Evolutionary conservation across 2,888 invertebrate genomes (phyloP), one percentile per base, ranked within the genome.

Genomic region (Podotricha telesiphe): DNA sequence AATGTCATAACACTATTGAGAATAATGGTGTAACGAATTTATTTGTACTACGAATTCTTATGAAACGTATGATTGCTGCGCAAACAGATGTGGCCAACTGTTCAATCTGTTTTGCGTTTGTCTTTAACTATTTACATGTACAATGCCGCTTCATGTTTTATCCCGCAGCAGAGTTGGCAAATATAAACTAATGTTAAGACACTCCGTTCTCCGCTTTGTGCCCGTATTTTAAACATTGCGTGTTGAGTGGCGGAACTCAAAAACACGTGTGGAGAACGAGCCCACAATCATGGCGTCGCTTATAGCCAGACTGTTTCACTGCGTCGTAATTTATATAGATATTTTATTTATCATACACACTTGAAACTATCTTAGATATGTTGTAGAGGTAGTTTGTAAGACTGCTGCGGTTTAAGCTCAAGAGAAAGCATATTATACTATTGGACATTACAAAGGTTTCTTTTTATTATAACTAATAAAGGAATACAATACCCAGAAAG

Each of bases 21-120:
- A 58, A 34, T 11, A 48, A 7, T 48, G 15, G 28, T 53, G 45
- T 42, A 58, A 63, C 50, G 13, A 64, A 68, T 68, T 50, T 68
- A 68, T 68, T 68, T 64, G 64, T 64, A 51, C 50, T 68, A 64
- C 51, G 42, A 58, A 50, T 68, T 68, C 64, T 64, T 64, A 22
- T 64, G 64, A 28, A 56, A 58, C 56, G 28, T 64, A 42, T 68
- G 64, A 68, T 68, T 68, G 64, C 58, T 68, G 40, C 10, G 47
- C 63, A 56, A 68, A 64, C 68, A 68, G 58, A 68, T 68, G 68
- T 68, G 50, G 58, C 68, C 68, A 68, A 64, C 68, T 68, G 64
- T 68, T 64, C 15, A 40, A 62, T 11, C 37, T 47, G 51, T 47
- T 55, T 37, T 20, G 17, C 7, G 34, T 55, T 55, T 67, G 67